phyloP scores from a whole-genome alignment of 2,113 vertebrate species.

The Pycnonotus jocosus region DNA sequence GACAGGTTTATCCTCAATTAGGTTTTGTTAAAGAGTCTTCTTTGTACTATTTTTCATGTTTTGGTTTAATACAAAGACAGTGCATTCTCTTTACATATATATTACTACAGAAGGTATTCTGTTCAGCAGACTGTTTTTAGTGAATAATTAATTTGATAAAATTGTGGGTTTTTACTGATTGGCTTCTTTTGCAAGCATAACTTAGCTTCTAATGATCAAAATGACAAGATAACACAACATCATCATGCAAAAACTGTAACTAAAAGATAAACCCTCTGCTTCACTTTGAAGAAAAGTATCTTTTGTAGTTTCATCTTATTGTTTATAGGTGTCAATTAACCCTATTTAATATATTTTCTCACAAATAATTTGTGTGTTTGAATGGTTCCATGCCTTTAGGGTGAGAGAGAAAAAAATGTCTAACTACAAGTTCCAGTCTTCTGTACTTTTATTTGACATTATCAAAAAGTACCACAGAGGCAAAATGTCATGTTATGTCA shows the following conservation, averaged over 20 bases:
- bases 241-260: neutral
- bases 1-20: slow-evolving; percentile 25
- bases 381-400: neutral
- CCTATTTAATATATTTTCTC: neutral
- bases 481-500: slow-evolving; percentile 9
- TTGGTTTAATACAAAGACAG: neutral
- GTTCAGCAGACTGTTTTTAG: neutral
- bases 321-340: neutral
- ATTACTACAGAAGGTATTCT: neutral
- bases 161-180: neutral
- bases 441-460: slow-evolving; percentile 19
- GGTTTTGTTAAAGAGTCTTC: neutral
- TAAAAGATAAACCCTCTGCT: neutral
- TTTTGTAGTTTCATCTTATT: neutral
- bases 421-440: neutral
- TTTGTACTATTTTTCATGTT: neutral
- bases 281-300: neutral
- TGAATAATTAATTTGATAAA: slow-evolving; percentile 25
- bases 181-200: neutral
- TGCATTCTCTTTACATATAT: neutral
- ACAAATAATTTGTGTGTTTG: neutral
- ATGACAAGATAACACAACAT: neutral
- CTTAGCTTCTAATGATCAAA: neutral
- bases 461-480: slow-evolving; percentile 12
- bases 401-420: neutral